Base-by-base conservation (phyloP, 2,113 vertebrate genomes). In the Coreoperca whiteheadi region DNA sequence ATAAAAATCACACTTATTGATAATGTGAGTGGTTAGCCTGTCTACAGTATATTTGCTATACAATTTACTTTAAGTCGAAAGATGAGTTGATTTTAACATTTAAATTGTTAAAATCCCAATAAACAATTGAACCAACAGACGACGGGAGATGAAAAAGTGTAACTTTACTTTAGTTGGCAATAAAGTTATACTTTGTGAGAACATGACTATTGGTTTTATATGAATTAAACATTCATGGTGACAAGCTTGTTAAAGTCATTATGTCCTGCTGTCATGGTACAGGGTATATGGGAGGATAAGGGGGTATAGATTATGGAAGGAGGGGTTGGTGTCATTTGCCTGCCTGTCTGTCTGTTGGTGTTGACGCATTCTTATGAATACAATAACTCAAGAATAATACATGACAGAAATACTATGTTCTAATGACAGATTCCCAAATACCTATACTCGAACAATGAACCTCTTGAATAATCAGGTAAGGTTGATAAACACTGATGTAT, bases 171-270 rank as follows among this genome's bases (percentile, higher is more conserved):
- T 28, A 32, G 21, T 43, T 78, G 28, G 6, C 7, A 79, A 64
- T 71, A 67, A 83, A 67, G 18, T 30, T 73, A 10, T 23, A 59
- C 8, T 25, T 54, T 43, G 53, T 43, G 8, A 81, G 4, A 85
- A 43, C 23, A 53, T 3, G 2, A 59, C 20, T 16, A 3, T 12
- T 76, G 9, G 1, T 53, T 72, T 70, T 21, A 15, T 4, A 43
- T 25, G 18, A 51, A 64, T 21, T 4, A 77, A 6, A 67, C 11
- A 63, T 25, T 12, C 1, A 3, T 50, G 15, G 10, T 66, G 32
- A 30, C 8, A 51, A 18, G n/a, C n/a, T 18, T 39, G 61, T 23
- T 63, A 5, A 63, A 63, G 32, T 43, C 7, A 61, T 61, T 61
- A 64, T 64, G 11, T n/a, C 11, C 37, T 65, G 63, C 23, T 64